Conservation (phyloP, 2,797 vertebrate species). For the Macrochelys suwanniensis region DNA sequence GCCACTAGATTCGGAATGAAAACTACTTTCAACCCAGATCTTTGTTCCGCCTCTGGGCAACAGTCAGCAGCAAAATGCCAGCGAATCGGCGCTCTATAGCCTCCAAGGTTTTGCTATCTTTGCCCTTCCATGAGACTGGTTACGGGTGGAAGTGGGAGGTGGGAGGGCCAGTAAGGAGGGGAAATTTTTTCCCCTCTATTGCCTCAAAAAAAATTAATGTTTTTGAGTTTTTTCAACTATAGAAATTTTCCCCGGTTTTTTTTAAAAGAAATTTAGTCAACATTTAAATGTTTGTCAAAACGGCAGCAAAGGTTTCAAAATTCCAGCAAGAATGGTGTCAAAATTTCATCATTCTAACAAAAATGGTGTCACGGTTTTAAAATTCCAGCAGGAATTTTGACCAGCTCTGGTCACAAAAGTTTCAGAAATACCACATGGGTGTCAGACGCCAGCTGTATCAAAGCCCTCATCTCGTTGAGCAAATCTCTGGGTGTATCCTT, state of each 20-base stretch:
- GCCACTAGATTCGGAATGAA: neutral
- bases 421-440: neutral
- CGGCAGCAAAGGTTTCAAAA: neutral
- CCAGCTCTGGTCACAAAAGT: neutral
- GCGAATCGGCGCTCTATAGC: neutral
- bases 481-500: neutral
- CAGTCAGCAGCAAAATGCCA: neutral
- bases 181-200: neutral
- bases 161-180: neutral
- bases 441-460: neutral
- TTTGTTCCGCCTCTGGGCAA: neutral
- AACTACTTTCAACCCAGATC: neutral
- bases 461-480: neutral
- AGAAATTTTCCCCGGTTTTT: neutral
- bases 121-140: neutral
- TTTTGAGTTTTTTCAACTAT: neutral
- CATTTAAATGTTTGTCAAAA: neutral
- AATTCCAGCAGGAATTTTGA: neutral
- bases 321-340: too few species aligned
- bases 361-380: neutral
- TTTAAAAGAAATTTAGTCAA: neutral
- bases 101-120: neutral
- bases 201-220: too few species aligned
- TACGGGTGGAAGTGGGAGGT: too few species aligned
- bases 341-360: too few species aligned